These are phyloP conservation scores for Bradypus variegatus DNA, from an alignment of 2,797 vertebrate genomes.

Conservation along the genomic window DNA sequence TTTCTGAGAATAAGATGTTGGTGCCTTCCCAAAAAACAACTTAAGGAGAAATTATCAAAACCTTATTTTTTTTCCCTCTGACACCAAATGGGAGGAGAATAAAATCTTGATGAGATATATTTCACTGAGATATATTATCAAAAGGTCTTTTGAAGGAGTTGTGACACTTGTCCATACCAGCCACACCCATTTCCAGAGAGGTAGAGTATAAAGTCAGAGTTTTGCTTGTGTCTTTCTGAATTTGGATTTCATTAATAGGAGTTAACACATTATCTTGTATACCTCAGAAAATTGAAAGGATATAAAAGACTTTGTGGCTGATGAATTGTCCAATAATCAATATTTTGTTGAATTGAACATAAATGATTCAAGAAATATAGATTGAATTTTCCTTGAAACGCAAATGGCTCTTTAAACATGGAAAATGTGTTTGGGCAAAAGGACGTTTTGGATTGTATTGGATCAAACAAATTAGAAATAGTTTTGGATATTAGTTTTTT, in stretches of 20 bases:
- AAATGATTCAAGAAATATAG: background rate
- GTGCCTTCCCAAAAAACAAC: conserved; percentile 11
- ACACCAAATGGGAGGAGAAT: background rate
- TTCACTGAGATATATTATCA: background rate
- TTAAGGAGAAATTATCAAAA: conserved; percentile 59
- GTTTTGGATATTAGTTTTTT: background rate
- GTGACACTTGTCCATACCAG: rapidly evolving
- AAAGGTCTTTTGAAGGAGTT: background rate
- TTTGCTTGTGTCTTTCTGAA: background rate
- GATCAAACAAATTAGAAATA: background rate
- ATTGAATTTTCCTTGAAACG: background rate
- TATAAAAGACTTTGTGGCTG: background rate
- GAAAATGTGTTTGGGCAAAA: background rate
- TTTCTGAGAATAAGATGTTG: conserved; percentile 51
- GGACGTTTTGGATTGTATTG: background rate
- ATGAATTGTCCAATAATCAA: background rate
- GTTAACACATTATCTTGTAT: background rate
- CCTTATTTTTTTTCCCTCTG: background rate
- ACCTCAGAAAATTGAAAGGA: background rate
- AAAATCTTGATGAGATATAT: background rate
- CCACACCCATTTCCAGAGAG: background rate
- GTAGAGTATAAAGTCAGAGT: background rate
- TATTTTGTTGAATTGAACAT: background rate
- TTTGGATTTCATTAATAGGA: background rate
- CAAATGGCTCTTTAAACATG: background rate